Conservation (phyloP, 2,888 invertebrate genomes). For the Eupithecia insigniata region DNA sequence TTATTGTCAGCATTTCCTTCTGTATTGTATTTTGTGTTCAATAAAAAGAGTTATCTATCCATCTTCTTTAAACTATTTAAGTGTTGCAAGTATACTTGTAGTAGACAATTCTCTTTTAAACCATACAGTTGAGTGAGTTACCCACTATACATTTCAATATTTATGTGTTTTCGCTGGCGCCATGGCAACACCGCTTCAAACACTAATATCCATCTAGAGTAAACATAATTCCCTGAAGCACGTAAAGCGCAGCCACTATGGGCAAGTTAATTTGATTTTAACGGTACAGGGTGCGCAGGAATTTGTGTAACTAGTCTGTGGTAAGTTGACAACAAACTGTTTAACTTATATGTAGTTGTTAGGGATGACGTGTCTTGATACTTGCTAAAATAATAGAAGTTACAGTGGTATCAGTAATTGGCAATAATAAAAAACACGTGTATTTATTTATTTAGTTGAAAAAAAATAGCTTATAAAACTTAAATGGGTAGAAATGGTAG, state of each 20-base stretch:
- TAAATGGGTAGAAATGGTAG: too few relatives aligned
- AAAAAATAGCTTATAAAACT: too few relatives aligned
- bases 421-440: not conserved
- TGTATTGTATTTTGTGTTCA: too few relatives aligned
- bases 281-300: constrained; percentile 41
- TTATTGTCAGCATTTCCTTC: too few relatives aligned
- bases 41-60: too few relatives aligned
- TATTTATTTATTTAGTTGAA: too few relatives aligned
- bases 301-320: constrained; percentile 51
- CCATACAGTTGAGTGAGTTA: not conserved
- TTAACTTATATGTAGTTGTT: constrained; percentile 36
- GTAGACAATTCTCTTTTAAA: not conserved
- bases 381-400: constrained; percentile 4
- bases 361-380: constrained; percentile 50
- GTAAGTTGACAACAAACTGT: constrained; percentile 51
- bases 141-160: not conserved
- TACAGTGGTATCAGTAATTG: not conserved
- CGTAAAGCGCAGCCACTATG: constrained; percentile 17
- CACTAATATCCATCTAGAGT: constrained; percentile 3
- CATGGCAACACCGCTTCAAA: constrained; percentile 1
- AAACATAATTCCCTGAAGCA: constrained; percentile 12
- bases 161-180: not conserved
- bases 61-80: not conserved
- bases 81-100: not conserved
- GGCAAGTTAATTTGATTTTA: constrained; percentile 46